Percentiles rank a stretch among this genome's conserved stretches.
phyloP scores from a whole-genome alignment of 1,140 invertebrate genomes.

The Pteromalus puparum region DNA sequence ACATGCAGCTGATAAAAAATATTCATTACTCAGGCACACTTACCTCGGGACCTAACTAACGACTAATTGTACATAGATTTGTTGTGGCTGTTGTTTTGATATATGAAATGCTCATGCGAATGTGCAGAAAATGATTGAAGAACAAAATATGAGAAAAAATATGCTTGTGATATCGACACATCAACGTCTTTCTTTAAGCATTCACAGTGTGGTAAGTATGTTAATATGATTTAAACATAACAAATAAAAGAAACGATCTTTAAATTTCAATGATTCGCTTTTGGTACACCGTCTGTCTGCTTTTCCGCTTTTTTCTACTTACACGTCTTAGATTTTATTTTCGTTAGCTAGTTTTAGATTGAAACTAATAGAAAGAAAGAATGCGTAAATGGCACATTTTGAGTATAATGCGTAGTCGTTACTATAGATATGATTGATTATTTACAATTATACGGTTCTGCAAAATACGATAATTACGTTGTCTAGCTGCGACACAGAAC shows the following conservation, averaged over 20 bases:
- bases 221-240: background rate
- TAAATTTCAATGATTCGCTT: conserved; percentile 21
- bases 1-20: conserved; percentile 15
- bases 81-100: background rate
- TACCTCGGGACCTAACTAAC: conserved; percentile 44
- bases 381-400: conserved; percentile 62
- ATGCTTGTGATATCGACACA: background rate
- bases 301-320: conserved; percentile 22
- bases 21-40: conserved; percentile 43
- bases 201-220: background rate
- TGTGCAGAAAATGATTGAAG: conserved; percentile 24
- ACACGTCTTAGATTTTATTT: background rate
- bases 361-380: conserved; percentile 40
- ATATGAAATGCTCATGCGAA: conserved; percentile 31
- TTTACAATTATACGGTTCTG: conserved; percentile 49
- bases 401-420: conserved; percentile 49
- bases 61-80: conserved; percentile 17
- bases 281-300: conserved; percentile 14
- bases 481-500: conserved; percentile 9
- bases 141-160: background rate
- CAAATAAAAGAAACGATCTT: background rate
- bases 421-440: conserved; percentile 36
- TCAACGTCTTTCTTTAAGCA: background rate
- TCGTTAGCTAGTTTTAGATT: conserved; percentile 2
- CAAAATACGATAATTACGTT: conserved; percentile 31